A percentile compares a stretch with the other conserved stretches of the same genome.
Evolutionary conservation across 2,888 invertebrate species (phyloP).

Genomic region (Ophion ellenae): DNA sequence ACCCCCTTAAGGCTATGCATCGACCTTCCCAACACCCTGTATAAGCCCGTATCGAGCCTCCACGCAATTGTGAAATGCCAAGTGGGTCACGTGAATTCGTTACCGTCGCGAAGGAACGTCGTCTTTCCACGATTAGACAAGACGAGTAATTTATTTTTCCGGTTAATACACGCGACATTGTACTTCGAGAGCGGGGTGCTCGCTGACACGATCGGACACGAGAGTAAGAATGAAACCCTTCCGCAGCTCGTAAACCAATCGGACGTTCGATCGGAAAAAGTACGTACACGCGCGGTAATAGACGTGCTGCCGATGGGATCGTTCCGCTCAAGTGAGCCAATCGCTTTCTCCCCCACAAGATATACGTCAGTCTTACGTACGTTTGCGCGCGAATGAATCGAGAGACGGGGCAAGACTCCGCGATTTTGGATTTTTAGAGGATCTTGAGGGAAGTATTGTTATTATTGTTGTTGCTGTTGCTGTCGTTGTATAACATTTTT

Average conservation of each 20-base stretch:
- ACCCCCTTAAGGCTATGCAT: too few relatives aligned
- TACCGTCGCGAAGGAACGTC: constrained; percentile 1
- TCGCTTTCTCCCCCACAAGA: constrained; percentile 68
- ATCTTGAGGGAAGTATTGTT: too few relatives aligned
- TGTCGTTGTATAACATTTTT: too few relatives aligned
- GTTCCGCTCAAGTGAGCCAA: constrained; percentile 69
- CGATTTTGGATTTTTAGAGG: background rate
- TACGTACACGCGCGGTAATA: constrained; percentile 26
- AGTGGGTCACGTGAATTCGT: constrained; percentile 58
- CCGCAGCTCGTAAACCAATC: constrained; percentile 33
- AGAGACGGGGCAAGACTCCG: background rate
- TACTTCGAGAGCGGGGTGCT: background rate
- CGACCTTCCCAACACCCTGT: too few relatives aligned
- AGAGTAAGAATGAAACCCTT: constrained; percentile 33
- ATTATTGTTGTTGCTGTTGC: too few relatives aligned
- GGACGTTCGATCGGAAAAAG: constrained; percentile 25
- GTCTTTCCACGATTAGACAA: constrained; percentile 18
- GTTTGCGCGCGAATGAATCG: background rate
- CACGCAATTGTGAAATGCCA: constrained; percentile 12
- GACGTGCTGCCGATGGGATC: constrained; percentile 40
- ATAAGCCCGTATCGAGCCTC: background rate
- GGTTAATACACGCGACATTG: constrained; percentile 18
- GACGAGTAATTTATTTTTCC: constrained; percentile 45
- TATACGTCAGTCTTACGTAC: constrained; percentile 39
- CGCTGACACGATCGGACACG: background rate